Base-by-base conservation (phyloP, 64 coral and sea anemone species). In the Hydrozoanthus tunicans region DNA sequence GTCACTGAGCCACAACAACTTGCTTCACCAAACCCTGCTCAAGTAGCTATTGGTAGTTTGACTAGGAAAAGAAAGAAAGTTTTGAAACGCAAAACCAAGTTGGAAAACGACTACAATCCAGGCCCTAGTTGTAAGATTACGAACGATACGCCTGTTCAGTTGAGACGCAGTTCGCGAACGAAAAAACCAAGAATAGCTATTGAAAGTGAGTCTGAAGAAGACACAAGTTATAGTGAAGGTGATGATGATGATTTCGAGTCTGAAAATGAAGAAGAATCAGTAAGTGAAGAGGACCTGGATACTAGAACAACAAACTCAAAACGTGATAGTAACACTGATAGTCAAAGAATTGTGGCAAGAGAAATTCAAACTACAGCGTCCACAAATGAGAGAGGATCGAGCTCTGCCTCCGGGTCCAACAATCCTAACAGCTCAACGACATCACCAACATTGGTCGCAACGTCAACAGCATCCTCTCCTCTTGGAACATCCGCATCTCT, bases 141-240 rank as follows among this genome's bases (percentile, higher is more conserved):
- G 0, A 7, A 83, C 6, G 12, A 32, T 23, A 63, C 13, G 6
- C 54, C 7, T 53, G 20, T 13, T 79, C 60, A 61, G 3, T 62
- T 90, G 23, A 78, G 75, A 77, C 70, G 75, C 26, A 63, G 61
- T 77, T 61, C 20, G 15, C 57, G 70, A 6, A 6, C 86, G 6
- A 79, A 77, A 26, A 90, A 77, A 53, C 15, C 25, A 54, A 79
- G 54, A 77, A 62, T 90, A 8, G 20, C 27, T 62, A 64, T 90
- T 62, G 17, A 58, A 4, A 78, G 58, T 51, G 86, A 78, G 32
- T 76, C 75, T 6, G 73, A 64, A 78, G 86, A 90, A 62, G 62
- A 90, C 13, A 23, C 51, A 9, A 76, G 61, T 54, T 60, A 77
- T 20, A 58, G 78, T 10, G 58, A 90, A 51, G 14, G 43, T 62